Conservation (phyloP, 37 sponge, comb jelly and placozoan species). For the Hexactinellida sp. region DNA sequence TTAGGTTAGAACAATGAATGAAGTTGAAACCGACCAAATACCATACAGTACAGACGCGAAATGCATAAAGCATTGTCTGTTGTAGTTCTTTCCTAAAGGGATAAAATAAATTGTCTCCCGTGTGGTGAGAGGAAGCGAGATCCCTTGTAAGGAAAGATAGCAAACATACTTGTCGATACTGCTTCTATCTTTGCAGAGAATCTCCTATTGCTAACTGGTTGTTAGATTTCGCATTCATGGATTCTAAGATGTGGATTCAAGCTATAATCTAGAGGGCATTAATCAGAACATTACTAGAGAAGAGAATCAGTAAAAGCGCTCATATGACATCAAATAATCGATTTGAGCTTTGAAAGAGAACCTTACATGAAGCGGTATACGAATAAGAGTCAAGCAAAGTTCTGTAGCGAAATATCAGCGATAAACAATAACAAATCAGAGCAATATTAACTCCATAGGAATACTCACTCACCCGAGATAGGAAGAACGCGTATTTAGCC, state of each 20-base stretch:
- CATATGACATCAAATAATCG: background rate
- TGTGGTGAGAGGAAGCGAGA: background rate
- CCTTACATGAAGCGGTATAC: background rate
- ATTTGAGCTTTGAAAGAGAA: background rate
- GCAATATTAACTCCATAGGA: background rate
- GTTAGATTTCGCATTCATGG: constrained; percentile 13
- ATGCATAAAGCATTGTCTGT: background rate
- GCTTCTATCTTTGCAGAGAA: background rate
- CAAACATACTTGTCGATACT: constrained; percentile 6
- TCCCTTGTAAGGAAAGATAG: background rate
- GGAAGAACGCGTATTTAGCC: background rate
- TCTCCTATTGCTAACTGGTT: background rate
- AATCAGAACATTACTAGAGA: background rate
- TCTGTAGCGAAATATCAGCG: too few relatives aligned
- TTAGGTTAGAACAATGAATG: background rate
- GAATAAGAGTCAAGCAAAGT: background rate
- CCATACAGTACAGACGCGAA: background rate
- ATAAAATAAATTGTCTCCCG: background rate
- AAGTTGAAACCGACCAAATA: constrained; percentile 16
- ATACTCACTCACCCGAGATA: background rate
- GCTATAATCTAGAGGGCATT: background rate
- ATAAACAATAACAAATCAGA: background rate
- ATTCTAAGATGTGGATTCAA: constrained; percentile 6
- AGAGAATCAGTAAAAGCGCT: background rate
- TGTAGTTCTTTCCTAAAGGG: constrained; percentile 11